Percentiles rank a stretch among this genome's conserved stretches.
Conservation (phyloP, 2,797 vertebrate genomes). For the Poecilia gillii region DNA sequence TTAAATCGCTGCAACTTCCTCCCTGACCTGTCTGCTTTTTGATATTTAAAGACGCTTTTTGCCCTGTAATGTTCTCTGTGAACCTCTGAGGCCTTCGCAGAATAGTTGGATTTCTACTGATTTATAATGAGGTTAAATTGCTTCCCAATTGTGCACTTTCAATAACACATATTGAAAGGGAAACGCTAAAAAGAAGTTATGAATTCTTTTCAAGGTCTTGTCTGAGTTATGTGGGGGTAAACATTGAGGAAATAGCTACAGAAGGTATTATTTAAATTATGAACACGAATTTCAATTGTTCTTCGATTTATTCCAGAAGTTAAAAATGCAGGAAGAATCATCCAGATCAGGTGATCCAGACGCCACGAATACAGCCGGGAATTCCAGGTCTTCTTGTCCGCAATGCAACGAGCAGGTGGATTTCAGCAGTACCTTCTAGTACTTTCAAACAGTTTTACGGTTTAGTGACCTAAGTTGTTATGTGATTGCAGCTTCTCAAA, state of each 20-base stretch:
- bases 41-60: neutral
- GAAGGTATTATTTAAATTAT: neutral
- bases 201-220: neutral
- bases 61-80: neutral
- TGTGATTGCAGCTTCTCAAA: constrained; percentile 71
- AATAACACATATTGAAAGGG: too few relatives aligned
- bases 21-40: neutral
- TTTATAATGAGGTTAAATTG: neutral
- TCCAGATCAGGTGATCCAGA: constrained; percentile 54
- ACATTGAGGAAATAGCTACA: too few relatives aligned
- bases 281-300: neutral
- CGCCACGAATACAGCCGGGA: constrained; percentile 58
- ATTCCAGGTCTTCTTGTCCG: neutral
- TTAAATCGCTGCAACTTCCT: neutral
- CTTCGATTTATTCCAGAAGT: constrained; percentile 67
- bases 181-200: neutral
- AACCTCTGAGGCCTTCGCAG: neutral
- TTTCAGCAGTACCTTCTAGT: neutral
- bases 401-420: constrained; percentile 77
- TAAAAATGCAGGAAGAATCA: constrained; percentile 48
- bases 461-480: neutral
- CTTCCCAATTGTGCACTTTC: neutral
- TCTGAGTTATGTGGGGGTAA: neutral
- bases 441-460: constrained; percentile 11
- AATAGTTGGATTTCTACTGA: neutral